phyloP scores from a whole-genome alignment of 2,888 invertebrate genomes.

The Oscheius sp. region DNA sequence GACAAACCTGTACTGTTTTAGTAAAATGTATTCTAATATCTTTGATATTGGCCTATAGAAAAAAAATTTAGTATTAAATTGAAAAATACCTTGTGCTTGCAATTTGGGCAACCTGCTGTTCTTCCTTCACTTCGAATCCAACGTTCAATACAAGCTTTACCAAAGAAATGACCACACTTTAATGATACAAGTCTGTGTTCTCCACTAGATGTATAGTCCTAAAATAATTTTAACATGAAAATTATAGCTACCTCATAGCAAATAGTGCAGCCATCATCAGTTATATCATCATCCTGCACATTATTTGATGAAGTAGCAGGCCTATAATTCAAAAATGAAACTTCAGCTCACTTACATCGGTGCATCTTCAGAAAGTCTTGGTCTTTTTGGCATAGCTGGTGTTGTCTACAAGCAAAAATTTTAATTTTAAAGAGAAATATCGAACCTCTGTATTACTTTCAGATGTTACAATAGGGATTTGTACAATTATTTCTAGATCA shows the following conservation, averaged over 20 bases:
- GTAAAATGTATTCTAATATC: slow-evolving; percentile 71
- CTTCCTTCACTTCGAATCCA: slow-evolving; percentile 69
- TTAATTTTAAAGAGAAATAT: too few relatives aligned
- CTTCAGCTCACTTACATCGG: too few relatives aligned
- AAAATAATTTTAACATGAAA: neutral
- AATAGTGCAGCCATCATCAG: slow-evolving; percentile 32
- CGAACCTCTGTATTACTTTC: too few relatives aligned
- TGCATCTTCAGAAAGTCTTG: too few relatives aligned
- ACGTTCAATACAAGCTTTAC: slow-evolving; percentile 74
- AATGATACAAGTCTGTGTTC: slow-evolving; percentile 85
- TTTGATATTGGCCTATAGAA: too few relatives aligned
- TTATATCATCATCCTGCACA: slow-evolving; percentile 22
- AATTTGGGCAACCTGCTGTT: slow-evolving; percentile 71
- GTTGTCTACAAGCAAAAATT: too few relatives aligned
- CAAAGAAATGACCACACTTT: slow-evolving; percentile 92
- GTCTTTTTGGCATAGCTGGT: too few relatives aligned
- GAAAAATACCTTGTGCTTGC: slow-evolving; percentile 71
- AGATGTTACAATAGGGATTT: too few relatives aligned
- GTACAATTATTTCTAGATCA: too few relatives aligned
- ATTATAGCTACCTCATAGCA: slow-evolving; percentile 32
- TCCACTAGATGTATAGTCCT: slow-evolving; percentile 79
- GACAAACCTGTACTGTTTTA: slow-evolving; percentile 31
- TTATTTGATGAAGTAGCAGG: too few relatives aligned
- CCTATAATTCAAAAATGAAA: too few relatives aligned
- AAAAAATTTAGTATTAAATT: too few relatives aligned